phyloP scores from a whole-genome alignment of 1,140 invertebrate species.

The Caenorhabditis latens region DNA sequence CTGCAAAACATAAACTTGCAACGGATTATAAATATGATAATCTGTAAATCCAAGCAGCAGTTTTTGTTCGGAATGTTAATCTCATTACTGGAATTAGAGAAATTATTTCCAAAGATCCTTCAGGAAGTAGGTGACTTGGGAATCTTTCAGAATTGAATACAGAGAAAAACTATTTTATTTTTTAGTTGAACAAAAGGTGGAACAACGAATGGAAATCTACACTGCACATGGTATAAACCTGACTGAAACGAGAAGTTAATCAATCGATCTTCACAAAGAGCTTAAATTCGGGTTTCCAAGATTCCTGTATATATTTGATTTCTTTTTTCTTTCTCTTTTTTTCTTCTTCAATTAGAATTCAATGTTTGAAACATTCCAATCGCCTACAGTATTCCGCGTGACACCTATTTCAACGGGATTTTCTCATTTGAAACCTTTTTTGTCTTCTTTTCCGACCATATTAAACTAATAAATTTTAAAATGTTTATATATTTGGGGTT shows the following conservation, averaged over 20 bases:
- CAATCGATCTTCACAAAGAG: neutral
- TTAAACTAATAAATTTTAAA: neutral
- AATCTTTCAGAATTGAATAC: neutral
- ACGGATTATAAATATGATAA: too few relatives aligned
- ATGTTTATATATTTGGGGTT: too few relatives aligned
- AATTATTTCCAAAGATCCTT: neutral
- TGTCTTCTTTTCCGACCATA: neutral
- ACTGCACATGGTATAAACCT: conserved; percentile 16
- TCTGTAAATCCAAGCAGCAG: too few relatives aligned
- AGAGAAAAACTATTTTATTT: neutral
- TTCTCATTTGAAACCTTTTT: neutral
- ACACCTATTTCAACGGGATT: neutral
- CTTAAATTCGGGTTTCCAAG: neutral
- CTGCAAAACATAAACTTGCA: too few relatives aligned
- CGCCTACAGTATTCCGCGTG: neutral
- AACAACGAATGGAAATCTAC: conserved; percentile 44
- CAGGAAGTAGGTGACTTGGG: neutral
- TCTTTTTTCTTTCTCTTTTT: neutral
- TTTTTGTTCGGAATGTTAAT: too few relatives aligned
- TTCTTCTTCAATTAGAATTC: neutral
- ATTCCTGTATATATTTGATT: conserved; percentile 20
- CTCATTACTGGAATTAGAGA: neutral
- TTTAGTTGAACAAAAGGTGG: conserved; percentile 51
- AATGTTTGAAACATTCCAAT: neutral
- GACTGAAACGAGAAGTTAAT: conserved; percentile 40